phyloP scores from a whole-genome alignment of 2,888 invertebrate species.

The Cantharis flavilabris region DNA sequence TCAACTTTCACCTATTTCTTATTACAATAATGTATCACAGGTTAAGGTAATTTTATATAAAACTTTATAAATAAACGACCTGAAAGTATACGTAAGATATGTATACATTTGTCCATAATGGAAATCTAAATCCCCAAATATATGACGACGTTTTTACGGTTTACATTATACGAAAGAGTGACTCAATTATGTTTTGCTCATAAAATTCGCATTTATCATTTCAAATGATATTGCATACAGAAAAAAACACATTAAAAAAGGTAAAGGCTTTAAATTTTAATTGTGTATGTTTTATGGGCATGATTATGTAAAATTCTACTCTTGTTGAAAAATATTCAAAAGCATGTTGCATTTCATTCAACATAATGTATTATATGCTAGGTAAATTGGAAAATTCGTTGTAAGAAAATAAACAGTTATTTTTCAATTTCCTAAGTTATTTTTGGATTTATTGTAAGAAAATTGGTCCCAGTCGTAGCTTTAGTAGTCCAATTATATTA shows the following conservation, averaged over 20 bases:
- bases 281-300: not conserved
- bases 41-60: constrained; percentile 13
- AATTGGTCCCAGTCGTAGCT: too few relatives aligned
- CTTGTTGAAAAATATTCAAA: too few relatives aligned
- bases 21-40: constrained; percentile 10
- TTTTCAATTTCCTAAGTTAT: too few relatives aligned
- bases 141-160: not conserved
- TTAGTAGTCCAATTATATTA: too few relatives aligned
- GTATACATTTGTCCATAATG: not conserved
- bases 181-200: not conserved
- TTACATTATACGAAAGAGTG: not conserved
- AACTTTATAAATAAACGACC: not conserved
- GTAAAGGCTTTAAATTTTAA: not conserved
- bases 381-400: not conserved
- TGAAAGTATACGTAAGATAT: not conserved
- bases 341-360: not conserved
- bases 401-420: not conserved
- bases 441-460: too few relatives aligned
- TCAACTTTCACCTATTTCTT: constrained; percentile 10
- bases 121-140: not conserved
- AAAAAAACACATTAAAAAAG: not conserved
- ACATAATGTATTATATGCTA: not conserved
- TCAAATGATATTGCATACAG: not conserved
- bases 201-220: not conserved
- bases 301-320: not conserved